Evolutionary conservation across 2,888 invertebrate genomes (phyloP).

Genomic region (Troides aeacus): DNA sequence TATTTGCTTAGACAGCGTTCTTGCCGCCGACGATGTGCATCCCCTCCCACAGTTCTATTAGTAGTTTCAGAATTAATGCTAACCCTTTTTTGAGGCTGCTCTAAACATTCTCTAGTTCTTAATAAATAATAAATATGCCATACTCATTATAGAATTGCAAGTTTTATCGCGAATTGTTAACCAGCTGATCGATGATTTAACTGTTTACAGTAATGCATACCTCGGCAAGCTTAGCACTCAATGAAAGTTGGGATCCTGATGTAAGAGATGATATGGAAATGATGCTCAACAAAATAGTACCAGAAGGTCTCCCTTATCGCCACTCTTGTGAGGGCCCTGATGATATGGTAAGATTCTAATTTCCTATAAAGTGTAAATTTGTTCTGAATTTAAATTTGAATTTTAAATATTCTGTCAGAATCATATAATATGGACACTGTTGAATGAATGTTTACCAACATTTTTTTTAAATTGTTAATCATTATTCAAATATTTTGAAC

Average conservation of each 20-base stretch:
- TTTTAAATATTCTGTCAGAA: background rate
- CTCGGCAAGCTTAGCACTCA: conserved; percentile 97
- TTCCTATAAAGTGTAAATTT: background rate
- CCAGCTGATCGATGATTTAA: conserved; percentile 26
- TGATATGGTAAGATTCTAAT: conserved; percentile 90
- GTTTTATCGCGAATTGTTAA: conserved; percentile 18
- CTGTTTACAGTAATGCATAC: conserved; percentile 95
- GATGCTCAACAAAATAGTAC: conserved; percentile 99
- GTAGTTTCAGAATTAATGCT: background rate
- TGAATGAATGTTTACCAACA: conserved; percentile 27
- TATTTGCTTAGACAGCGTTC: conserved; percentile 58
- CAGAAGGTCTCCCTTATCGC: conserved; percentile 96
- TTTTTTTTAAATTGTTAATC: background rate
- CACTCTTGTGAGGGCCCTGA: conserved; percentile 99
- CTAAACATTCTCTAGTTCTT: background rate
- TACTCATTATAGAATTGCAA: background rate
- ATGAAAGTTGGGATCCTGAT: conserved; percentile 99
- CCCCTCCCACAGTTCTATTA: conserved; percentile 40
- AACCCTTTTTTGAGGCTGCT: background rate
- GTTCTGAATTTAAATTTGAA: conserved; percentile 11
- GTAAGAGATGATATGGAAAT: conserved; percentile 99
- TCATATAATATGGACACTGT: conserved; percentile 15
- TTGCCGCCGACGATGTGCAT: conserved; percentile 60
- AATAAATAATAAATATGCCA: background rate
- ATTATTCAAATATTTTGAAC: conserved; percentile 8